Evolutionary conservation across 2,888 invertebrate genomes (phyloP), one percentile per base, ranked within the genome.

Genomic region (Silvanus unidentatus): DNA sequence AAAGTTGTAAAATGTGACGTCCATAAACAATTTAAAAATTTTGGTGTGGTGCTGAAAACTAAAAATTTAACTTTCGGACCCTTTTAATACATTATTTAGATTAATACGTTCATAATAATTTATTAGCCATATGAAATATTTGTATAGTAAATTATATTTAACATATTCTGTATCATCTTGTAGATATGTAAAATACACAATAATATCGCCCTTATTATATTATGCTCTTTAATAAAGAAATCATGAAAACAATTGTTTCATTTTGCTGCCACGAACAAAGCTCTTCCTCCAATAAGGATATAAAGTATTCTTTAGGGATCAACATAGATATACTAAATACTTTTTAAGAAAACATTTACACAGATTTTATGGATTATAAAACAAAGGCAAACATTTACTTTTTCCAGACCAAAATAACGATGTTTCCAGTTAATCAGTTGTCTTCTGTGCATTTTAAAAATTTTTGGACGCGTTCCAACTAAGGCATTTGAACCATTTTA

Each of bases 11-110:
- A 58, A 56, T 57, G 58, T 63, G 59, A 66, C 65, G 66, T 67
- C 65, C 66, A 66, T 62, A 54, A 52, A 51, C 53, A 54, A 48
- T 44, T 56, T 49, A 54, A 51, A 54, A 55, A 58, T 59, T 62
- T 65, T 64, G 67, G 67, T 70, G 67, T 66, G 66, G 68, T 68
- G 65, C 67, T 69, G 66, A 64, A 52, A 59, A 47, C 55, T 60
- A 60, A 60, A 60, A 60, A 44, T 45, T 42, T 49, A 57, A 55
- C 51, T 48, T 62, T 60, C 52, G 52, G 50, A 60, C 53, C 36
- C 36, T 42, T 45, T 36, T 30, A 44, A 13, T 36, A 27, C 12
- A 42, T 44, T 50, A 53, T 50, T 51, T 42, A 47, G 50, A 49
- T n/a, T n/a, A n/a, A 22, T 22, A 52, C 46, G 51, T 47, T 47